A percentile compares a stretch with the other conserved stretches of the same genome.
Evolutionary conservation across 2,888 invertebrate species (phyloP).

Genomic region (Sinohyriopsis cumingii): DNA sequence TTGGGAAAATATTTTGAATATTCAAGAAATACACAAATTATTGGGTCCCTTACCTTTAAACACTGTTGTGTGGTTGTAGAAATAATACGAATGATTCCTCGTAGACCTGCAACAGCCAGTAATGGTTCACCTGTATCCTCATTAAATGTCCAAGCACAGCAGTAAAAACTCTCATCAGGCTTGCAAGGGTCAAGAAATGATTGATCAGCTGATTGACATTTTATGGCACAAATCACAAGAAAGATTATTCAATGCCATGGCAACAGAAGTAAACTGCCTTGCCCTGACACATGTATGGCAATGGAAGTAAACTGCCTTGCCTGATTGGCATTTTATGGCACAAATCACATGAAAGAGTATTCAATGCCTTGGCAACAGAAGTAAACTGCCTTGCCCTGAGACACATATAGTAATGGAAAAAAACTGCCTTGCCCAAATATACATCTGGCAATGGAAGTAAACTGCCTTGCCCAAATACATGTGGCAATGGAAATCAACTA

Average conservation of each 20-base stretch:
- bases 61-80: conserved; percentile 87
- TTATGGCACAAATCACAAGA: neutral
- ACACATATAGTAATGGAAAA: neutral
- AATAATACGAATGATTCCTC: conserved; percentile 92
- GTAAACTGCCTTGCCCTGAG: too few species aligned
- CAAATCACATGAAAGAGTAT: neutral
- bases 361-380: neutral
- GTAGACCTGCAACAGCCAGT: conserved; percentile 91
- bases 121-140: conserved; percentile 81
- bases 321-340: neutral
- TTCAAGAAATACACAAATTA: too few species aligned
- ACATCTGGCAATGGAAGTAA: neutral
- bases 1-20: too few species aligned
- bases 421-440: neutral
- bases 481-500: too few species aligned
- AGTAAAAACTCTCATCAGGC: conserved; percentile 96
- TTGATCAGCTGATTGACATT: neutral
- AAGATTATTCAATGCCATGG: neutral
- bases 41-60: conserved; percentile 80
- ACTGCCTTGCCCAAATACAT: too few species aligned
- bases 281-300: neutral
- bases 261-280: neutral
- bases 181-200: conserved; percentile 62
- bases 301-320: neutral
- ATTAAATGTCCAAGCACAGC: conserved; percentile 96